Conservation (phyloP, 2,113 vertebrate genomes). For the Sterna hirundo region DNA sequence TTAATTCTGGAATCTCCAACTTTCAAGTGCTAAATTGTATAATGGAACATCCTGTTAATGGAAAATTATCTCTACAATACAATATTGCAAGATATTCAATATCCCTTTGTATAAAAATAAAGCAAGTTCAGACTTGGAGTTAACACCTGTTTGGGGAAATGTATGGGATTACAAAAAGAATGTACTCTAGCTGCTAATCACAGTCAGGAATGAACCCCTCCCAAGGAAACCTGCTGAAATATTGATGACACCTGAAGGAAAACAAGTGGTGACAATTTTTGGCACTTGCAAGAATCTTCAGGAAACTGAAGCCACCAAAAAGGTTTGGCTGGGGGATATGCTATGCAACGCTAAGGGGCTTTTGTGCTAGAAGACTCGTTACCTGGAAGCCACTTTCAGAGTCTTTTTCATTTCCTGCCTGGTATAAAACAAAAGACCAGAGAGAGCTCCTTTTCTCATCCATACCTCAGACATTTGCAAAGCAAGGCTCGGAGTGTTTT, state of each 20-base stretch:
- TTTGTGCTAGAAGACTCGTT: background rate
- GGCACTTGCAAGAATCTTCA: background rate
- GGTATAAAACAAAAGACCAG: background rate
- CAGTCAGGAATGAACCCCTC: background rate
- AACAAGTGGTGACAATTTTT: background rate
- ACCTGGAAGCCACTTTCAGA: background rate
- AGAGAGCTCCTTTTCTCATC: background rate
- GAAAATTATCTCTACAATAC: background rate
- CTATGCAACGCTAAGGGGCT: background rate
- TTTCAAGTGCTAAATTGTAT: background rate
- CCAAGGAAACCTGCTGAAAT: background rate
- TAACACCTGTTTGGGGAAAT: background rate
- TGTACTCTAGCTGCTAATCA: background rate
- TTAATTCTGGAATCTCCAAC: background rate
- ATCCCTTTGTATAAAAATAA: background rate
- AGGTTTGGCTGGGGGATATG: background rate
- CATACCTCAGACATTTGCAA: background rate
- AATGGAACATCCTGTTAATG: background rate
- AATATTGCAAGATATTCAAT: background rate
- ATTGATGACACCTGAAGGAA: background rate
- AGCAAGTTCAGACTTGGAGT: background rate
- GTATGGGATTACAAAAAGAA: background rate
- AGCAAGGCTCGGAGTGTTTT: background rate
- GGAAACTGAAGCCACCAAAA: background rate
- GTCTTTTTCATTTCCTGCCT: background rate